phyloP scores from a whole-genome alignment of 2,797 vertebrate genomes.

The Synanceia verrucosa region DNA sequence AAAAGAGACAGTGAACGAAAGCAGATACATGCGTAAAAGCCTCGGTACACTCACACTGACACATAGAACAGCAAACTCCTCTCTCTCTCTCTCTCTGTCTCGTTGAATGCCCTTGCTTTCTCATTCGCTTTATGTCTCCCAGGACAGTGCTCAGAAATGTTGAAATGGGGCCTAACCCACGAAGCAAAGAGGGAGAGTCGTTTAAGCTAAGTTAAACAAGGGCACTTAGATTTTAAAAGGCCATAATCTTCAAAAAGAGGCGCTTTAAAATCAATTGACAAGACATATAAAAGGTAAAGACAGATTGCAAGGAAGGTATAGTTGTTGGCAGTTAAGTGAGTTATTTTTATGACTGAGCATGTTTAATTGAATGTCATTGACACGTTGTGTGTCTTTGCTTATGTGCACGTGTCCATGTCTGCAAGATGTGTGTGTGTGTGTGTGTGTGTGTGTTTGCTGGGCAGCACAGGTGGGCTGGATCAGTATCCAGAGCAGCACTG shows the following conservation, averaged over 20 bases:
- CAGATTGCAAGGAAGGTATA: conserved; percentile 64
- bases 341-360: conserved; percentile 65
- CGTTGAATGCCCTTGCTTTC: conserved; percentile 74
- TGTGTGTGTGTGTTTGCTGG: conserved; percentile 37
- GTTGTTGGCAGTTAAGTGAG: conserved; percentile 59
- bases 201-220: conserved; percentile 84
- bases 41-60: conserved; percentile 59
- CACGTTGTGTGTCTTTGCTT: conserved; percentile 18
- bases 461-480: conserved; percentile 74
- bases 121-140: conserved; percentile 80
- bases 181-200: conserved; percentile 78
- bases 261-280: conserved; percentile 82
- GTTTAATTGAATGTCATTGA: conserved; percentile 64
- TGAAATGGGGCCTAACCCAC: conserved; percentile 79
- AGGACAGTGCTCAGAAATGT: conserved; percentile 81
- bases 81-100: conserved; percentile 35
- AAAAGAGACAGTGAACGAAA: conserved; percentile 63
- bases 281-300: conserved; percentile 75
- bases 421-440: conserved; percentile 6
- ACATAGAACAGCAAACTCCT: conserved; percentile 52
- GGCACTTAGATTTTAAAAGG: conserved; percentile 82
- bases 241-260: conserved; percentile 79
- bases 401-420: conserved; percentile 28
- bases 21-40: conserved; percentile 70
- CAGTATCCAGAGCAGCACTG: conserved; percentile 73